phyloP scores from a whole-genome alignment of 2,888 invertebrate species.

The Drosophila emarginata region DNA sequence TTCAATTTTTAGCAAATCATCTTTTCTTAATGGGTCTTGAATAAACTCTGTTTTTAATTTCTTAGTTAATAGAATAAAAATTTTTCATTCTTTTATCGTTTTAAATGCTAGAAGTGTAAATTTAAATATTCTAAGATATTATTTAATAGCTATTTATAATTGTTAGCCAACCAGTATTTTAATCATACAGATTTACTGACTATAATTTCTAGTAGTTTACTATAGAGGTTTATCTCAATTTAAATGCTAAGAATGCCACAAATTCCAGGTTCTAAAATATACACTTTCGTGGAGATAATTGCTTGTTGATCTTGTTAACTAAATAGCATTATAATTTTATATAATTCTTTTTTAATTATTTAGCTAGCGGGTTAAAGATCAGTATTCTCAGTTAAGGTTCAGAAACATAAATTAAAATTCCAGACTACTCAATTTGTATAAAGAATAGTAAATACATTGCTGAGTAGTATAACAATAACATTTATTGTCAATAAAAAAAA shows the following conservation, averaged over 20 bases:
- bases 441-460: neutral
- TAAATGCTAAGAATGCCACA: neutral
- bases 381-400: neutral
- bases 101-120: too few species aligned
- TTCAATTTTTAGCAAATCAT: neutral
- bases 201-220: neutral
- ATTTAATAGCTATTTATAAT: neutral
- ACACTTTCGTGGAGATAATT: neutral
- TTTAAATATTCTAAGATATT: too few species aligned
- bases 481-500: neutral
- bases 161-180: neutral
- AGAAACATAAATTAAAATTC: conserved; percentile 4
- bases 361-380: neutral
- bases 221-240: conserved; percentile 13
- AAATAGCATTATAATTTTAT: neutral
- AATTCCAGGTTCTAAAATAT: conserved; percentile 23
- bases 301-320: neutral
- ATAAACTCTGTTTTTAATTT: too few species aligned
- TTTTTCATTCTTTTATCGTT: too few species aligned
- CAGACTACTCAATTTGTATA: conserved; percentile 1
- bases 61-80: too few species aligned
- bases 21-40: too few species aligned
- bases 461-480: conserved; percentile 8
- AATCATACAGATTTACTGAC: neutral
- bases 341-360: neutral